Evolutionary conservation across 2,888 invertebrate species (phyloP), one percentile per base, ranked within the genome.

Genomic region (Macrosoma leucophasiata): DNA sequence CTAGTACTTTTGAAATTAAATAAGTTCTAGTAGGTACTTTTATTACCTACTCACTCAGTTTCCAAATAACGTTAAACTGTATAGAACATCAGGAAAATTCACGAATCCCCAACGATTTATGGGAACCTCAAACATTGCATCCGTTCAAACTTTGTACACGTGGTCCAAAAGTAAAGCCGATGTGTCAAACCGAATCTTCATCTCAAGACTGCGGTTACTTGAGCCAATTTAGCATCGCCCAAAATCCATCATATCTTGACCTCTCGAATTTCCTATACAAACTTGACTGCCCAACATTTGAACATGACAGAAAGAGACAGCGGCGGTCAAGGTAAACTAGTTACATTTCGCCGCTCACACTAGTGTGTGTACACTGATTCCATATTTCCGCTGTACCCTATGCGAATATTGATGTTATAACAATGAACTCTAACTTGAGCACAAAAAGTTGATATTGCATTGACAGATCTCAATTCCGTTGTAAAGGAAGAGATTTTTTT

Each of bases 311-410:
- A 51, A 60, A 46, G 49, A 42, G 56, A 50, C 51, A 50, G 41
- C 48, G 42, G 33, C 52, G 73, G 17, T 60, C 81, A 58, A 50
- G 38, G 55, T 64, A 68, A 30, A 42, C 41, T 73, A 71, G 81
- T 38, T 44, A 43, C 40, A 28, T 58, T 58, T 61, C 62, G 55
- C 57, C 67, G 55, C 56, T 69, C 64, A 74, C 72, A 64, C 67
- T 49, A 50, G 48, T 54, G 51, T 56, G 55, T 47, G 56, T 66
- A 58, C 62, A 68, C 65, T 77, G 78, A 79, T 79, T 72, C 72
- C 65, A 61, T 59, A 67, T 73, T 79, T 84, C 82, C 82, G 81
- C 63, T 69, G 66, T 74, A 67, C 74, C 75, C 76, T 72, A 66
- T 52, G 60, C 52, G 45, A 60, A 48, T 43, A 41, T 38, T 13